Evolutionary conservation across 53 echinoderm and acorn worm species (phyloP), one percentile per base, ranked within the genome.

Genomic region (Apostichopus leukothele): DNA sequence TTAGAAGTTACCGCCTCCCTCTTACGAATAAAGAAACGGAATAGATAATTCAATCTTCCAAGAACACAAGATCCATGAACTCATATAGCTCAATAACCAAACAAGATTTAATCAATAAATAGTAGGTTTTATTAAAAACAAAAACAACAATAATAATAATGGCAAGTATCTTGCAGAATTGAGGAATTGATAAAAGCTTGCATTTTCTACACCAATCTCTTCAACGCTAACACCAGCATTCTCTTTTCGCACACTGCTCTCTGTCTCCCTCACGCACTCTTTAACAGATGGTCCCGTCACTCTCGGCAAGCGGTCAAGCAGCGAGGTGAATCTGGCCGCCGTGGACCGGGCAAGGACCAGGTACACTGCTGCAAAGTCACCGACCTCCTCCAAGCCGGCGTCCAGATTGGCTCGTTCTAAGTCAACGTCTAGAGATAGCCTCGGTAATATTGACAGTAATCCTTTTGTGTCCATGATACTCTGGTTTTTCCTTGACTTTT

Each of bases 351-450:
- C 98, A 16, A 91, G 95, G 75, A 95, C 98, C 10, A 92, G 98
- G 57, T 95, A 97, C 90, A 75, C 92, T 1, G 53, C 90, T 21
- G 86, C 91, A 51, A 89, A 76, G 39, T 77, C 91, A 22, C 77
- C 91, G 16, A 90, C 93, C 60, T 92, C 96, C 52, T 79, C 91
- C 25, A 90, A 90, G 84, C 92, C 92, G 23, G 92, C 96, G 18
- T 92, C 94, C 13, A 84, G 96, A 75, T 90, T 96, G 89, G 92
- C 96, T 52, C 87, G 96, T 75, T 96, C 96, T 76, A 97, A 97
- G 93, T 95, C 95, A 13, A 95, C 98, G 52, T 97, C 98, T 90
- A 95, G 95, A 89, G 98, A 97, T 86, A 97, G 93, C 83, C 90
- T 97, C 88, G 96, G 96, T 96, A 96, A 96, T 89, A 90, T 84